Percentiles rank a stretch among this genome's conserved stretches.
Evolutionary conservation across 2,113 vertebrate genomes (phyloP).

Genomic region (Crotophaga sulcirostris): DNA sequence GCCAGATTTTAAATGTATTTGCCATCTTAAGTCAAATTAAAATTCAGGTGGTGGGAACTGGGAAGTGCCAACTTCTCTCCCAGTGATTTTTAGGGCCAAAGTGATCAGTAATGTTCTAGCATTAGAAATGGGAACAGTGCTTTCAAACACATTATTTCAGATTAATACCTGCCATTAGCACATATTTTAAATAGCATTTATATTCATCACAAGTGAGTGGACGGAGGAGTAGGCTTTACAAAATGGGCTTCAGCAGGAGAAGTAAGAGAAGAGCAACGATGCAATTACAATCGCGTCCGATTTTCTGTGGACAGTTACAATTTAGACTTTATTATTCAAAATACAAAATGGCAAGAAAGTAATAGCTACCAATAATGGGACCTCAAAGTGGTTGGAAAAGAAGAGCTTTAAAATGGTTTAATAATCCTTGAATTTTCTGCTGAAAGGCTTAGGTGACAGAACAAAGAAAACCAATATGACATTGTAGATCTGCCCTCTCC

Average conservation of each 20-base stretch:
- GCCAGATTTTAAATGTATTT: background rate
- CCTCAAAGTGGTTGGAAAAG: background rate
- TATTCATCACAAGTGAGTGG: fast-evolving
- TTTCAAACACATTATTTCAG: background rate
- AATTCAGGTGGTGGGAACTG: background rate
- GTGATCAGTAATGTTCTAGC: background rate
- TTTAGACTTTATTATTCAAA: slow-evolving; percentile 9
- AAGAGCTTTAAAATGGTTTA: background rate
- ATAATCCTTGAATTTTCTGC: background rate
- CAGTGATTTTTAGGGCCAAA: background rate
- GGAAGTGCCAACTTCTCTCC: background rate
- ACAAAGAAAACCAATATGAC: background rate
- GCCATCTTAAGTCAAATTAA: background rate
- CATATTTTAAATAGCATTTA: background rate
- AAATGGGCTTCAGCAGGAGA: background rate
- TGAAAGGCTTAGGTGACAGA: background rate
- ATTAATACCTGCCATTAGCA: background rate
- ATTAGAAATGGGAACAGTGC: background rate
- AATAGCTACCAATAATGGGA: background rate
- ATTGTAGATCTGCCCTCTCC: background rate
- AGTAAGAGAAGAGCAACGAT: background rate
- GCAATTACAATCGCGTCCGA: background rate
- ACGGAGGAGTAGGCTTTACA: background rate
- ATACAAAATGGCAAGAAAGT: background rate
- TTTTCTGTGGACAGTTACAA: background rate